Evolutionary conservation across 2,113 vertebrate species (phyloP).

Genomic region (Cyprinodon brontotheroides): DNA sequence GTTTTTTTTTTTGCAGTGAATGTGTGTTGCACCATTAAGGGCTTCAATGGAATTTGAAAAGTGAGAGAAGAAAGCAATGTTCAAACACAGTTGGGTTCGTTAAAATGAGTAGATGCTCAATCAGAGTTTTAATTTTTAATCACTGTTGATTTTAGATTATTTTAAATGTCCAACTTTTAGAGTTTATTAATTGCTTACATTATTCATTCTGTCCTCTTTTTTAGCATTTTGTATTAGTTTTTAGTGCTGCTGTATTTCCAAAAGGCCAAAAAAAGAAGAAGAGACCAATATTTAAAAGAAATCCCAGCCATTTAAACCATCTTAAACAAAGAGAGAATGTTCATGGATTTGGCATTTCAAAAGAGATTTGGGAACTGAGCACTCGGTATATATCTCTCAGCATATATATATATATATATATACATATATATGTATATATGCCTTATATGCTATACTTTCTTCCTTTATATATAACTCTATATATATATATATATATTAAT

Average conservation of each 20-base stretch:
- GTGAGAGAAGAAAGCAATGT: slow-evolving; percentile 43
- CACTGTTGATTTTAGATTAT: neutral
- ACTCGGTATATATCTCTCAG: too few relatives aligned
- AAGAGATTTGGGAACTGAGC: neutral
- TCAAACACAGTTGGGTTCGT: slow-evolving; percentile 33
- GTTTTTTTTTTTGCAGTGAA: slow-evolving; percentile 5
- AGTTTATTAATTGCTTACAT: neutral
- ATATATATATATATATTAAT: neutral
- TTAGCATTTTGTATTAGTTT: neutral
- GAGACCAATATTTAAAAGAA: neutral
- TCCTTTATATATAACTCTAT: too few relatives aligned
- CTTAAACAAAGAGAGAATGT: neutral
- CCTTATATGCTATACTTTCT: too few relatives aligned
- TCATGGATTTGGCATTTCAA: neutral
- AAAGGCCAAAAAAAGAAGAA: neutral
- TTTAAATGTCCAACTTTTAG: neutral
- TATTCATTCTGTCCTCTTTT: neutral
- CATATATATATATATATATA: too few relatives aligned
- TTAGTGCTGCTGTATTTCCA: neutral
- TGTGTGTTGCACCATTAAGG: slow-evolving; percentile 45
- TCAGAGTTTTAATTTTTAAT: neutral
- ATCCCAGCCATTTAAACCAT: neutral
- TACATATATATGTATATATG: too few relatives aligned
- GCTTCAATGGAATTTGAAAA: slow-evolving; percentile 46
- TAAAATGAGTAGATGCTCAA: slow-evolving; percentile 30